A percentile compares a stretch with the other conserved stretches of the same genome.
These are phyloP conservation scores for Magallana gigas DNA, from an alignment of 1,140 invertebrate species.

Conservation along the genomic window DNA sequence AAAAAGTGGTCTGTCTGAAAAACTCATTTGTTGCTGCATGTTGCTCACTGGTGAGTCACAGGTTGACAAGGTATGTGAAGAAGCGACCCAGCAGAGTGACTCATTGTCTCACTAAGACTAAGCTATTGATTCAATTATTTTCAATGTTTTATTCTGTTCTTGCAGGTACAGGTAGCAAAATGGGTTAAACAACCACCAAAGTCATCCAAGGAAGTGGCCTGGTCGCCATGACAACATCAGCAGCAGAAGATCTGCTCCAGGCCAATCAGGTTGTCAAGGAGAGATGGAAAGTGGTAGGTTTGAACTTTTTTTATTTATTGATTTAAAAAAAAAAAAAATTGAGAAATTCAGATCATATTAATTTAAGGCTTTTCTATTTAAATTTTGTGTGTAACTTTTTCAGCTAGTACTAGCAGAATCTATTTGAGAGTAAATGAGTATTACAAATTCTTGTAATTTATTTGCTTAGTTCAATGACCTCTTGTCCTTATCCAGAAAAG, in stretches of 20 bases:
- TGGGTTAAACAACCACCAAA: conserved; percentile 19
- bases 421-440: too few species aligned
- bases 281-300: conserved; percentile 95
- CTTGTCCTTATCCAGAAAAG: too few species aligned
- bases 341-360: too few species aligned
- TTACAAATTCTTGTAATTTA: too few species aligned
- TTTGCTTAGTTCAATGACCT: too few species aligned
- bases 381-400: too few species aligned
- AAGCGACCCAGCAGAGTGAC: conserved; percentile 1
- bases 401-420: too few species aligned
- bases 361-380: too few species aligned
- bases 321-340: too few species aligned
- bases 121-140: background rate
- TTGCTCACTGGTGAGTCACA: background rate
- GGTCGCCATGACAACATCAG: conserved; percentile 44
- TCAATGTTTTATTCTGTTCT: background rate
- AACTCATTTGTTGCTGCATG: background rate
- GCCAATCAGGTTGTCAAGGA: conserved; percentile 98
- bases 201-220: conserved; percentile 21
- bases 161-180: conserved; percentile 15
- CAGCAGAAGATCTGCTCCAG: conserved; percentile 92
- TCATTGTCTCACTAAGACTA: background rate
- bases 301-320: background rate
- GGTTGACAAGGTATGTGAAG: conserved; percentile 29
- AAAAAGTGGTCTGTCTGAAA: background rate